Percentiles rank a stretch among this genome's conserved stretches.
phyloP scores from a whole-genome alignment of 2,888 invertebrate genomes.

The Prosapia bicincta region DNA sequence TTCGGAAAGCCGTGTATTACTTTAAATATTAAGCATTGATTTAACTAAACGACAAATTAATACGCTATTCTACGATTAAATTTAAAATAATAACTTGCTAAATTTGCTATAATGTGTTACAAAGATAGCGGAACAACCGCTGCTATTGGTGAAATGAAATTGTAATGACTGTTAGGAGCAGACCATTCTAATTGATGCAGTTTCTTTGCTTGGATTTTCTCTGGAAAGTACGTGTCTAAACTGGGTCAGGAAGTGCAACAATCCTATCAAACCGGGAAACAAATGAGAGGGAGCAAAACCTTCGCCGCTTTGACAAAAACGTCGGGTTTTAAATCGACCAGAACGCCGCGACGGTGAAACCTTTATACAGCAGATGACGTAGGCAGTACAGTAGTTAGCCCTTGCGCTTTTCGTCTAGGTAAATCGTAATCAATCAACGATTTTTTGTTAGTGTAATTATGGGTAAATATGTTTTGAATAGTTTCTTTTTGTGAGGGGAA shows the following conservation, averaged over 20 bases:
- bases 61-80: too few species aligned
- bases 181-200: neutral
- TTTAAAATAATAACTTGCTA: too few species aligned
- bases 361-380: neutral
- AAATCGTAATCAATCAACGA: neutral
- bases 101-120: too few species aligned
- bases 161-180: neutral
- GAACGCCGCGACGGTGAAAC: neutral
- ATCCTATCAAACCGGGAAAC: slow-evolving; percentile 17
- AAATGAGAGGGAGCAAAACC: slow-evolving; percentile 7
- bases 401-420: neutral
- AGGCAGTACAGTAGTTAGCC: neutral
- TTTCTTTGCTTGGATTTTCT: neutral
- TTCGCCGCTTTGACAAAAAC: neutral
- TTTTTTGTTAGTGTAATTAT: neutral
- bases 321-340: neutral
- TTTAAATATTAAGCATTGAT: too few species aligned
- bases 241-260: slow-evolving; percentile 15
- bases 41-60: too few species aligned
- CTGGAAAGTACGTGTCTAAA: slow-evolving; percentile 4
- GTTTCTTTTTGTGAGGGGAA: too few species aligned
- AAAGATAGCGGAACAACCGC: neutral
- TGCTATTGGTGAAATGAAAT: neutral
- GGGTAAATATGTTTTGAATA: neutral
- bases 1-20: too few species aligned